Conservation (phyloP, 35 echinoderm and acorn worm species). For the Hemicentrotus pulcherrimus region DNA sequence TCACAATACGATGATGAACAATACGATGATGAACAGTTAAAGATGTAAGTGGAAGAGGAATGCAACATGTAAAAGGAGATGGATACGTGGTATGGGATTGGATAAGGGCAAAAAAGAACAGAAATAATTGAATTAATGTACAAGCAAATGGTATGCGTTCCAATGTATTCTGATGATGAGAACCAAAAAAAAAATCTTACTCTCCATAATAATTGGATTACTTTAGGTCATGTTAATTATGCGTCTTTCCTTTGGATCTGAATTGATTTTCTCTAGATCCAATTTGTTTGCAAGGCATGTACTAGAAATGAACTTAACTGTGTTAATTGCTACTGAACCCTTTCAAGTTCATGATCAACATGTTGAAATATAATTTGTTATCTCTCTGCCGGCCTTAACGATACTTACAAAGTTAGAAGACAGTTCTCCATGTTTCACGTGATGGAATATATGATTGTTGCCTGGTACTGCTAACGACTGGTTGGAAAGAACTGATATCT, state of each 20-base stretch:
- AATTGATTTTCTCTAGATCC: too few relatives aligned
- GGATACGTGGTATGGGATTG: background rate
- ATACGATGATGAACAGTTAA: slow-evolving; percentile 12
- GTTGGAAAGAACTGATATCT: slow-evolving; percentile 69
- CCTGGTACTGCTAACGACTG: slow-evolving; percentile 52
- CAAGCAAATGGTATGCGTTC: background rate
- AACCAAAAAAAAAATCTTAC: too few relatives aligned
- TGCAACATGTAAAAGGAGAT: slow-evolving; percentile 30
- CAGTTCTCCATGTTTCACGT: slow-evolving; percentile 97
- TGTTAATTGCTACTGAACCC: too few relatives aligned
- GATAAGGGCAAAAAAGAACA: slow-evolving; percentile 51
- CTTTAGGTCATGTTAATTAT: too few relatives aligned
- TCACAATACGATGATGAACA: background rate
- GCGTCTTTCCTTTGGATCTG: too few relatives aligned
- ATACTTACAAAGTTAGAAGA: slow-evolving; percentile 95
- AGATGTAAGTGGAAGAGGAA: background rate
- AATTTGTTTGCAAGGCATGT: too few relatives aligned
- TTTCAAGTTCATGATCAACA: too few relatives aligned
- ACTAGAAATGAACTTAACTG: too few relatives aligned
- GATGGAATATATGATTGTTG: slow-evolving; percentile 96
- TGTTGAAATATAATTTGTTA: too few relatives aligned
- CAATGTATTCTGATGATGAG: too few relatives aligned
- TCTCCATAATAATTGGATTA: too few relatives aligned
- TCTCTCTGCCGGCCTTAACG: too few relatives aligned
- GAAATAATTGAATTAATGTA: slow-evolving; percentile 21